phyloP scores from a whole-genome alignment of 2,797 vertebrate species.

The Denticeps clupeoides region DNA sequence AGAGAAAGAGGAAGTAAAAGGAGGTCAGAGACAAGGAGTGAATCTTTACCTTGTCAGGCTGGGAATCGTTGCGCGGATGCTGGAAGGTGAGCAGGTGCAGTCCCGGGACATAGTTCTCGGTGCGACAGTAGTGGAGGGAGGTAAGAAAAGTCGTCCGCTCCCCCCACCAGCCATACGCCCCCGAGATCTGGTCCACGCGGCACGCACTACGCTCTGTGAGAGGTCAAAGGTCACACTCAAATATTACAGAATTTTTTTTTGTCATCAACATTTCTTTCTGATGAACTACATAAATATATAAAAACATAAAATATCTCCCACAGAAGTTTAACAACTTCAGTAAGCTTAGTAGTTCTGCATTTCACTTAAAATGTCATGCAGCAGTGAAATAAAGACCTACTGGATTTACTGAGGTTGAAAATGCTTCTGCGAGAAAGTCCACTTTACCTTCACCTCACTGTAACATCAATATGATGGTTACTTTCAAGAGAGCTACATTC shows the following conservation, averaged over 20 bases:
- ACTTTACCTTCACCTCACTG: no score
- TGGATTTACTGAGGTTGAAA: slow-evolving; percentile 1
- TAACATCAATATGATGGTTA: neutral
- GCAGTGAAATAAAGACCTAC: neutral
- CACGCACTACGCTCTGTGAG: slow-evolving; percentile 74
- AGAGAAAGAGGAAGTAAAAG: slow-evolving; percentile 16
- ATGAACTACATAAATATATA: no score
- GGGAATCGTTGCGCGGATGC: slow-evolving; percentile 83
- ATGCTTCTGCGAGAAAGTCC: neutral
- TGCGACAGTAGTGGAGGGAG: slow-evolving; percentile 76
- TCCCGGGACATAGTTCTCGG: slow-evolving; percentile 83
- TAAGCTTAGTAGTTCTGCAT: neutral
- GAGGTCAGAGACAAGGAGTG: slow-evolving; percentile 5
- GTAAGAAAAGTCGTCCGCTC: slow-evolving; percentile 78
- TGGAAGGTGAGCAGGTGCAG: slow-evolving; percentile 89
- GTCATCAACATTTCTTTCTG: slow-evolving; percentile 25
- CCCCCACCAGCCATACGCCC: slow-evolving; percentile 90
- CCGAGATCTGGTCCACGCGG: slow-evolving; percentile 86
- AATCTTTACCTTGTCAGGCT: slow-evolving; percentile 83
- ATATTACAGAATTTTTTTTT: neutral
- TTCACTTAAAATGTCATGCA: neutral
- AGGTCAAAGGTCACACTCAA: slow-evolving; percentile 37
- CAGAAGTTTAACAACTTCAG: slow-evolving; percentile 1
- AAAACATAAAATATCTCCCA: neutral
- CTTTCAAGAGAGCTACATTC: no score